Evolutionary conservation across 2,797 vertebrate species (phyloP), one percentile per base, ranked within the genome.

Genomic region (Chloroceryle amazona): DNA sequence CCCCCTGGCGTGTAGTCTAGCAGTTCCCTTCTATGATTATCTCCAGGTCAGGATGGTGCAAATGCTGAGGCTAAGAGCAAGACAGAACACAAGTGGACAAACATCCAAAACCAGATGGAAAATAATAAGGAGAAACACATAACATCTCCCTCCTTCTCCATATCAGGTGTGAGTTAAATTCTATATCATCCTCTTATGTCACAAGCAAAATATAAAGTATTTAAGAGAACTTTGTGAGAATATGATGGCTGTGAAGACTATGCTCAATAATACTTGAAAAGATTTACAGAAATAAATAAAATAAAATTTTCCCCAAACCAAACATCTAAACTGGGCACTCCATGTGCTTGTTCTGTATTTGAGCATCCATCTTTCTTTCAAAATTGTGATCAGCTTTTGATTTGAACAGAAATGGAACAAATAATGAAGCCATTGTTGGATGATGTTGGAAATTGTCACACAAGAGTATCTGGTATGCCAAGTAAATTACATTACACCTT

Each of bases 221-320:
- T 82, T 71, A 54, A 47, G 13, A 67, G 49, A 65, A 65, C 5
- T 4, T 33, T 35, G 11, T 83, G 22, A 52, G 15, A 67, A 75
- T 73, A n/a, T 11, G 58, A 12, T 67, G 12, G 8, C 60, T 90
- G 41, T 81, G 33, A 79, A 81, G 54, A 10, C 54, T 63, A 35
- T 6, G 25, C 1, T 66, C 23, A 52, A 3, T 75, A 3, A 35
- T 31, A 10, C 26, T 71, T n/a, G 16, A 1, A 3, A 33, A 3
- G 3, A 29, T 44, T n/a, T 1, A 65, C 82, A 37, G 57, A 66
- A 93, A 54, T 33, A 0, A 71, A 54, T 37, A 0, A 71, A 39
- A 51, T 58, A 52, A 62, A 63, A 60, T 71, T 19, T 1, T 1
- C 6, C 14, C 0, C 0, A 39, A 80, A 39, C 19, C 4, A 35